Percentiles rank a stretch among this genome's conserved stretches.
These are phyloP conservation scores for Elephas maximus DNA, from an alignment of 2,113 vertebrate genomes.

Conservation along the genomic window DNA sequence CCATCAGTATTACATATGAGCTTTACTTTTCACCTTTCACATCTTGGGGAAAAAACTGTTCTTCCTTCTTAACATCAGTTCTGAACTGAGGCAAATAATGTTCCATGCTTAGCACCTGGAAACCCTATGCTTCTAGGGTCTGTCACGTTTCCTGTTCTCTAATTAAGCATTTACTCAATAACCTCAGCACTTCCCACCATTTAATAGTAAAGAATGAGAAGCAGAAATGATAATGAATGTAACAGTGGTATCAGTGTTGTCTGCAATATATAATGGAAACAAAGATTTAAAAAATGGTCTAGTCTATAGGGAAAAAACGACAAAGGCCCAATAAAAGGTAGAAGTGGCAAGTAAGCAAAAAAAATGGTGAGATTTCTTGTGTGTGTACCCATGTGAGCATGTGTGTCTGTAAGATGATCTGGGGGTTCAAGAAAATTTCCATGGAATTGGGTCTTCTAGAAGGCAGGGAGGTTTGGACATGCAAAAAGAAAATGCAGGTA, in stretches of 20 bases:
- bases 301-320: neutral
- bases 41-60: neutral
- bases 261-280: neutral
- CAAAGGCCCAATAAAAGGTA: neutral
- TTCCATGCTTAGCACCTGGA: neutral
- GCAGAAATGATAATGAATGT: neutral
- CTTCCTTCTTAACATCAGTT: neutral
- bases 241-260: neutral
- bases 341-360: constrained; percentile 6
- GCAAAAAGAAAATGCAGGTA: neutral
- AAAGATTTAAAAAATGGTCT: neutral
- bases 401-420: neutral
- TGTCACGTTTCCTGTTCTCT: neutral
- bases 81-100: neutral
- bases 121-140: neutral
- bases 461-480: neutral
- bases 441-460: neutral
- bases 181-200: neutral
- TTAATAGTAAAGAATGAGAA: neutral
- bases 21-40: neutral
- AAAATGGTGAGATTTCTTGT: neutral
- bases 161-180: constrained; percentile 8
- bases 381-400: neutral
- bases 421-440: neutral
- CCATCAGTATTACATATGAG: neutral